Evolutionary conservation across 2,888 invertebrate species (phyloP).

Genomic region (Thalpophila matura): DNA sequence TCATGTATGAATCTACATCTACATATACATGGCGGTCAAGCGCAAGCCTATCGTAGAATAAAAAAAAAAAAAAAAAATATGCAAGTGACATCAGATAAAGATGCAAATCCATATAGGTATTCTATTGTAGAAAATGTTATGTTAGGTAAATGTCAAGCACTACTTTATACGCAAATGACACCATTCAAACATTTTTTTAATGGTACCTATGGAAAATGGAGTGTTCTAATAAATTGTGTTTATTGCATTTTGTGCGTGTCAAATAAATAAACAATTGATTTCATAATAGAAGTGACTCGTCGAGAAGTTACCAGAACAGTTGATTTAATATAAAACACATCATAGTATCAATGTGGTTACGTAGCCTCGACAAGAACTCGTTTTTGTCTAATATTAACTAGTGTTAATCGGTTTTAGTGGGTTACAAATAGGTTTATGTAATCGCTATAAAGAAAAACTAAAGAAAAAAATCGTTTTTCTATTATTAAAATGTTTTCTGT

Average conservation of each 20-base stretch:
- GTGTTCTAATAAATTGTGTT: neutral
- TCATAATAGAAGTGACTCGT: conserved; percentile 1
- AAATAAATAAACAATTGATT: conserved; percentile 2
- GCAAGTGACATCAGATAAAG: too few relatives aligned
- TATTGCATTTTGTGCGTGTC: neutral
- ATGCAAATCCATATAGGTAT: neutral
- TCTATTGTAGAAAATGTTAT: neutral
- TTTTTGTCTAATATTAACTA: conserved; percentile 22
- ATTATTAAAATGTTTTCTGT: neutral
- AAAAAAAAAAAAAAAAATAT: too few relatives aligned
- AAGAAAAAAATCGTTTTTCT: neutral
- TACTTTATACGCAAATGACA: conserved; percentile 10
- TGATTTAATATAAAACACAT: conserved; percentile 14
- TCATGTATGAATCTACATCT: too few relatives aligned
- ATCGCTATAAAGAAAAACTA: conserved; percentile 14
- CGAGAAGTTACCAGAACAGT: neutral
- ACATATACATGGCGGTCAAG: too few relatives aligned
- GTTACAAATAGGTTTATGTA: conserved; percentile 32
- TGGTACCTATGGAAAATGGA: neutral
- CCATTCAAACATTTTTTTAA: neutral
- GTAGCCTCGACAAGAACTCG: conserved; percentile 15
- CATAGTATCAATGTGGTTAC: neutral
- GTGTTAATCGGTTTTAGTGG: conserved; percentile 2
- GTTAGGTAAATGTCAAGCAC: conserved; percentile 16
- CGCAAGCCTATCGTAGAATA: too few relatives aligned